Evolutionary conservation across 2,797 vertebrate genomes (phyloP), one percentile per base, ranked within the genome.

Genomic region (Paedocypris micromegethes): DNA sequence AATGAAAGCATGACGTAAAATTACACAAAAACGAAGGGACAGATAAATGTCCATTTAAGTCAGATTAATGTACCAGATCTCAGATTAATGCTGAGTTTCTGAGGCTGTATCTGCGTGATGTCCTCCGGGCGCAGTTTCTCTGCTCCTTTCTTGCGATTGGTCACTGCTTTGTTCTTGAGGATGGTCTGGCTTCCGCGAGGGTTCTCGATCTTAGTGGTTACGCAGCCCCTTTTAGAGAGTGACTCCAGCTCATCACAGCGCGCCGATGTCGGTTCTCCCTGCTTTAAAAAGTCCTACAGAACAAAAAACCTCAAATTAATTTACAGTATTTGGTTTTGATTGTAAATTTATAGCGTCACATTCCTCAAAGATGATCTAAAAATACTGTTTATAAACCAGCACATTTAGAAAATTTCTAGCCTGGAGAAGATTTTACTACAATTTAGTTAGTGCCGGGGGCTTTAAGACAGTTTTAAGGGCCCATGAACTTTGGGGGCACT

Each of bases 51-150:
- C 23, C 23, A 23, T 23, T 23, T 23, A 23, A 23, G 42, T 44
- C 43, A 37, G 42, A 52, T 53, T 5, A 9, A 46, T 8, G 76
- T 89, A 98, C 97, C 96, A 1, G 94, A 91, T 87, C 97, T 82
- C 8, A 99, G 89, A 0, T 85, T 89, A 72, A 99, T 77, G 1
- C 82, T 82, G 54, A 98, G 78, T 75, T 97, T 93, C 83, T 99
- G 97, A 0, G 97, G 97, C 72, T 96, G 93, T 77, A 99, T 94
- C 85, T 99, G 97, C 0, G 95, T 99, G 78, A 99, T 98, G 58
- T 96, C 89, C 68, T 95, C 91, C 0, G 93, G 91, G 46, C 81
- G 87, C 58, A 95, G 86, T 52, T 93, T 95, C 5, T 73, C 78
- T 0, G 89, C 89, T 77, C 90, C 92, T 71, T 87, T 92, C 43